These are phyloP conservation scores for Caradrina kadenii DNA, from an alignment of 2,888 invertebrate species.

Conservation along the genomic window DNA sequence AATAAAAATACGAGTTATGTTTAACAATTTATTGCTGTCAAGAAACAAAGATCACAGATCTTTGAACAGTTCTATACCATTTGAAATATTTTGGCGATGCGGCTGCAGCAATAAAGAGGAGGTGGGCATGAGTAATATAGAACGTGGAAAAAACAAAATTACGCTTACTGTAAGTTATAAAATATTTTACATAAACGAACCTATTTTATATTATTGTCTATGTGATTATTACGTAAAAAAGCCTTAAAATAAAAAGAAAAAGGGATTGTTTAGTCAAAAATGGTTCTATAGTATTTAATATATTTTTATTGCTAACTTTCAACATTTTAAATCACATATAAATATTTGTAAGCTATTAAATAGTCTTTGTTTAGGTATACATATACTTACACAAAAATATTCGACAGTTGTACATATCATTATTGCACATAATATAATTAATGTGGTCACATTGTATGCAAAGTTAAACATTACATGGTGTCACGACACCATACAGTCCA, in stretches of 20 bases:
- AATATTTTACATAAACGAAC: constrained; percentile 10
- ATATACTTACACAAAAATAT: constrained; percentile 10
- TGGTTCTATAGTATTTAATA: constrained; percentile 34
- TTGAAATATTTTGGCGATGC: constrained; percentile 73
- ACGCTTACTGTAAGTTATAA: constrained; percentile 5
- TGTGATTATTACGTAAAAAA: constrained; percentile 20
- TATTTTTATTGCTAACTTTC: constrained; percentile 30
- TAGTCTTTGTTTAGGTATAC: neutral
- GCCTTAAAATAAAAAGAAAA: constrained; percentile 13
- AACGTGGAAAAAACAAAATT: constrained; percentile 6
- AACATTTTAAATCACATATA: constrained; percentile 15
- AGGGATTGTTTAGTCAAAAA: constrained; percentile 36
- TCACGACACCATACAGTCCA: constrained; percentile 28
- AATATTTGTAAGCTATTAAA: constrained; percentile 26
- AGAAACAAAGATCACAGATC: constrained; percentile 87
- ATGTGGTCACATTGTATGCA: constrained; percentile 25
- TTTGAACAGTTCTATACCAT: constrained; percentile 79
- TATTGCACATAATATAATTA: constrained; percentile 41
- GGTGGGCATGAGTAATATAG: constrained; percentile 2
- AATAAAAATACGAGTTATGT: constrained; percentile 63
- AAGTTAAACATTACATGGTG: constrained; percentile 33
- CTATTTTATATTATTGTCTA: constrained; percentile 40
- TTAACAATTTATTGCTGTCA: constrained; percentile 87
- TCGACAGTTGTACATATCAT: constrained; percentile 23
- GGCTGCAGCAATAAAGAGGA: constrained; percentile 12